Evolutionary conservation across 2,113 vertebrate species (phyloP).

Genomic region (Colinus virginianus): DNA sequence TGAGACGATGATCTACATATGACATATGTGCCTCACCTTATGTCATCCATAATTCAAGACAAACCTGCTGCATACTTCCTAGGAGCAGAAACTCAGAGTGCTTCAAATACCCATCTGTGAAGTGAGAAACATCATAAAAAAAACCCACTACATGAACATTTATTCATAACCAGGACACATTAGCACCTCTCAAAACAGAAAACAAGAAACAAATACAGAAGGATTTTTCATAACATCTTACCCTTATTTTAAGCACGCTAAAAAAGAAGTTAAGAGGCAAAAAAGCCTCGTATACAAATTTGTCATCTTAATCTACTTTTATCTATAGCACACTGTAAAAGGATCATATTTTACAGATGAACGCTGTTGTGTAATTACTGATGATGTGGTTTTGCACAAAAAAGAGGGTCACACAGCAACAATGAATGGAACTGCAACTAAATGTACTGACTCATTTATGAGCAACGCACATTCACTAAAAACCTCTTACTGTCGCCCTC

Average conservation of each 20-base stretch:
- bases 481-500: background rate
- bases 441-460: background rate
- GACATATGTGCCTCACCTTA: no score
- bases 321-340: background rate
- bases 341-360: background rate
- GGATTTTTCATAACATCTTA: background rate
- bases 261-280: background rate
- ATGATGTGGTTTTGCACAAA: background rate
- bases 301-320: background rate
- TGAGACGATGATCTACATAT: background rate
- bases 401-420: background rate
- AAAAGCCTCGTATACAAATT: background rate
- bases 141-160: background rate
- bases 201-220: background rate
- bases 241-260: background rate
- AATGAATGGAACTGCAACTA: background rate
- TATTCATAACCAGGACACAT: background rate
- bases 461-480: background rate
- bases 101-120: background rate
- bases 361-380: background rate
- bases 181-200: slow-evolving; percentile 23
- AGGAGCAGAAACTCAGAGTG: background rate
- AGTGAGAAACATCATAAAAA: background rate
- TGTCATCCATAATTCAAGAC: background rate
- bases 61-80: background rate